Percentiles rank a stretch among this genome's conserved stretches.
Evolutionary conservation across 2,113 vertebrate genomes (phyloP).

Genomic region (Sebastes fasciatus): DNA sequence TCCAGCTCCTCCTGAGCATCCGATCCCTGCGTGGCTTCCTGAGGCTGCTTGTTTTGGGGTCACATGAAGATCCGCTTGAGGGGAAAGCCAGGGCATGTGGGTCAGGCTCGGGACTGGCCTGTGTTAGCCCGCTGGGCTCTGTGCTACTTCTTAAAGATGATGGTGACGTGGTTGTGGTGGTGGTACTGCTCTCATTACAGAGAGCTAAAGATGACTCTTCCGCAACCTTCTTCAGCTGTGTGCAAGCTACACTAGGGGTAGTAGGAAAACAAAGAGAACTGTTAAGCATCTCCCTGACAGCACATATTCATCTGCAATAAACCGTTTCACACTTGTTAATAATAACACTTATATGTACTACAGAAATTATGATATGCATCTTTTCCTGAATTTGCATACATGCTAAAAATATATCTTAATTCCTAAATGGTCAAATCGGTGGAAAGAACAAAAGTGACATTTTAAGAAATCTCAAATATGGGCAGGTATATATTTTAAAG

Average conservation of each 20-base stretch:
- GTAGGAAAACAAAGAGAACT: conserved; percentile 92
- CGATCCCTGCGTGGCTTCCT: conserved; percentile 86
- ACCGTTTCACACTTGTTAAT: background rate
- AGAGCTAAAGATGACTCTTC: conserved; percentile 91
- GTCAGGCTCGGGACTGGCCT: conserved; percentile 88
- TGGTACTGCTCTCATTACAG: conserved; percentile 89
- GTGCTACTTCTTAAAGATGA: conserved; percentile 84
- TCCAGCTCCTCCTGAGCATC: conserved; percentile 87
- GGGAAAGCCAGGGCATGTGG: conserved; percentile 85
- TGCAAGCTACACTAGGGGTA: conserved; percentile 99
- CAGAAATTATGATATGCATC: background rate
- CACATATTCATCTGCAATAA: conserved; percentile 48
- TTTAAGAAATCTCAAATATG: background rate
- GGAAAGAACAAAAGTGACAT: background rate
- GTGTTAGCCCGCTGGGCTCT: conserved; percentile 91
- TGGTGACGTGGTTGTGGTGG: conserved; percentile 90
- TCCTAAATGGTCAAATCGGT: background rate
- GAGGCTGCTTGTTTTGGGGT: conserved; percentile 86
- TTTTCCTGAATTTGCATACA: background rate
- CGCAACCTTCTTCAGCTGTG: conserved; percentile 93
- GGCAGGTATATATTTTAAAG: background rate
- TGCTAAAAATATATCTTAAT: background rate
- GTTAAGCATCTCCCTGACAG: conserved; percentile 89
- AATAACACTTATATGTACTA: background rate
- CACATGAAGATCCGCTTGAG: conserved; percentile 84